Conservation (phyloP, 1,140 invertebrate genomes). For the Lepidotrigona ventralis region DNA sequence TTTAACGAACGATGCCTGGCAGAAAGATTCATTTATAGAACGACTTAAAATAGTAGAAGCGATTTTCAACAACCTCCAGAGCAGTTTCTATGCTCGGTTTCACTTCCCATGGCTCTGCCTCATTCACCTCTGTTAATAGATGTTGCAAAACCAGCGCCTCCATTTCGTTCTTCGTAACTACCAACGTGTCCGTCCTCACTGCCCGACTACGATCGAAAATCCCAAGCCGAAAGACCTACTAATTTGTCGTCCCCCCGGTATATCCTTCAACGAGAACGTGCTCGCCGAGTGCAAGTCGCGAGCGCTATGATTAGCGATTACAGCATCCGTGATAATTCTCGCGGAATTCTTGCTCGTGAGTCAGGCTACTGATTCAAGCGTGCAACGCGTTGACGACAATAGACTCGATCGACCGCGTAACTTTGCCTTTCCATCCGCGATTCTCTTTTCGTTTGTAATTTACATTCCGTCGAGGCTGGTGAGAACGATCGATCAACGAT, state of each 20-base stretch:
- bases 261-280: neutral
- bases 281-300: neutral
- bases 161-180: neutral
- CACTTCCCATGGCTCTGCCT: too few relatives aligned
- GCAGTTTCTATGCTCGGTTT: neutral
- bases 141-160: neutral
- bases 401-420: slow-evolving; percentile 24
- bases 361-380: slow-evolving; percentile 18
- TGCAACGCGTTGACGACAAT: slow-evolving; percentile 63
- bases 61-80: neutral
- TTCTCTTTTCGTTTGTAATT: neutral
- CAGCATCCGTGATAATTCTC: slow-evolving; percentile 71
- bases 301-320: slow-evolving; percentile 72
- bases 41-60: neutral
- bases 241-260: neutral
- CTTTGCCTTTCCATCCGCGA: slow-evolving; percentile 29
- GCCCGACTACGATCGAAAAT: neutral
- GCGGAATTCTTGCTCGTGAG: slow-evolving; percentile 1
- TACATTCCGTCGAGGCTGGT: neutral
- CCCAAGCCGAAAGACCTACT: neutral
- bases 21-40: neutral
- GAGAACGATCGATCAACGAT: neutral
- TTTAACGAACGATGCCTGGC: neutral
- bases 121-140: neutral
- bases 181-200: neutral